Evolutionary conservation across 2,113 vertebrate species (phyloP), one percentile per base, ranked within the genome.

Genomic region (Catharus bicknelli): DNA sequence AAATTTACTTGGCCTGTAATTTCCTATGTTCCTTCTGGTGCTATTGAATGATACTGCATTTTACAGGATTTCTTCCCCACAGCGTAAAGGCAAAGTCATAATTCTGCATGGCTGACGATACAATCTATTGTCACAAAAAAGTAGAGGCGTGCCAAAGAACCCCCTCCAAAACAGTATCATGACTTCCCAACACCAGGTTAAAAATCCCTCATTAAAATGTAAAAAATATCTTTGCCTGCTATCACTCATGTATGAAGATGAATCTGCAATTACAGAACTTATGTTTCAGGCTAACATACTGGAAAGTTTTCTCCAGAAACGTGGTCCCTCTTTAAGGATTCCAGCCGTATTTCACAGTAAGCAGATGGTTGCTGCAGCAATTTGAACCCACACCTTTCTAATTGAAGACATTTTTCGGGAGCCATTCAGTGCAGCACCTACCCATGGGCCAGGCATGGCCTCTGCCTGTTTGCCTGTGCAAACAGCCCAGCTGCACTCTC

Each of bases 1-100:
- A 97, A 97, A 97, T 98, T 98, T 98, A 98, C 97, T 98, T 81
- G 96, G 97, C 98, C 96, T 64, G 95, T 93, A 93, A 96, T 97
- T 94, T 97, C 92, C 95, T 96, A 54, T 7, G 51, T 95, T 72
- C 87, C 73, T 91, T 89, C 90, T 96, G 96, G 84, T 92, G 87
- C 92, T 94, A 92, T 51, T 95, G 95, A 97, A 96, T 93, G 86
- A 88, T 69, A 87, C 83, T 95, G 89, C 70, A 90, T 96, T 89
- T 94, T 88, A 91, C 85, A 94, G 90, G 91, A 70, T 80, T 95
- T 93, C 84, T 93, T 94, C 89, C 93, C 90, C 84, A 92, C 90
- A 93, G 19, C 1, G 38, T 82, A 96, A 94, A 84, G 87, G 69
- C 57, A 92, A 96, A 95, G 89, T 78, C 76, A 89, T 95, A 93